Evolutionary conservation across 2,113 vertebrate genomes (phyloP), one percentile per base, ranked within the genome.

Genomic region (Scolopax mira): DNA sequence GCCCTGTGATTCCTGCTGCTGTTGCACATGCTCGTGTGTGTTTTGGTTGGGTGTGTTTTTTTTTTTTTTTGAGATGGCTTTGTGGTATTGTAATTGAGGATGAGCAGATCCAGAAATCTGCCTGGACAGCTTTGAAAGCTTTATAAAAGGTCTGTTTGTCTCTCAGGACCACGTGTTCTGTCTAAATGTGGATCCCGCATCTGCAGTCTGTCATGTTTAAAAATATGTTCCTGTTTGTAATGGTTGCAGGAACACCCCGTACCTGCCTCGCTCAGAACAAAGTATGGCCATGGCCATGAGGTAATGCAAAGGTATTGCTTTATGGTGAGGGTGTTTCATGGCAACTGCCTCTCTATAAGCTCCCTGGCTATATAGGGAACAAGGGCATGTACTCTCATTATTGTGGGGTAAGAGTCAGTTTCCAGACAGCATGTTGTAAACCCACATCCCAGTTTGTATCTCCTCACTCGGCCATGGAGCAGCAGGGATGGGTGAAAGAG

Each of bases 121-220:
- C 88, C 85, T 81, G 93, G 89, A 88, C 93, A 82, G 88, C 92
- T 96, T 86, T 93, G 93, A 94, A 92, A 93, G 77, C 83, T 15
- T 8, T 82, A 81, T 82, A 55, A 97, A 96, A 95, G 88, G 73
- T 94, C 93, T 90, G 66, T 91, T 94, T 96, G 94, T 96, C 88
- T 95, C 77, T 44, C 0, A 2, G 88, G 88, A 79, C 66, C 93
- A 90, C 28, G 67, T 96, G 88, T 85, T 92, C 51, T 49, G 41
- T 85, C 93, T 97, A 87, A 96, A 92, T 96, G 88, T 79, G 70
- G 90, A 89, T 95, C 58, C 58, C 2, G 23, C 90, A 87, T 95
- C 92, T 96, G 94, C 80, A 94, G 41, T 84, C 86, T 79, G 86
- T 95, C 93, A 79, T 86, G 77, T 89, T 78, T 89, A 70, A 89